phyloP scores from a whole-genome alignment of 1,140 invertebrate species.

The Hypsibius dujardini region DNA sequence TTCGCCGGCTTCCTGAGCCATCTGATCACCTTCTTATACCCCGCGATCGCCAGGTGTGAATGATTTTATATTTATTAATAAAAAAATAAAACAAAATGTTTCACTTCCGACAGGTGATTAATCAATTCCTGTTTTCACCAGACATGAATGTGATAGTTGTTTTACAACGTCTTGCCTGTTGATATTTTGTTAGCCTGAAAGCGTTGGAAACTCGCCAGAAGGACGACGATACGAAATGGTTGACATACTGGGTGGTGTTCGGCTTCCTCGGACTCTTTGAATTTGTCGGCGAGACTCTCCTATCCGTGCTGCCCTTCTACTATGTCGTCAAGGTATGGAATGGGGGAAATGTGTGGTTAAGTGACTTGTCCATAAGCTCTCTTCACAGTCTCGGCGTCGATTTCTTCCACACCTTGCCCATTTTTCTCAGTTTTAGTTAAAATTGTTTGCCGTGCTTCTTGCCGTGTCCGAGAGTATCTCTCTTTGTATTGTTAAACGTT shows the following conservation, averaged over 20 bases:
- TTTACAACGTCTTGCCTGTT: slow-evolving; percentile 16
- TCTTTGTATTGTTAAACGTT: too few species aligned
- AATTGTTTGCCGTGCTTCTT: too few species aligned
- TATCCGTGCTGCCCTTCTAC: not conserved
- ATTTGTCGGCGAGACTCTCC: slow-evolving; percentile 21
- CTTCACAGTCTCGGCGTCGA: too few species aligned
- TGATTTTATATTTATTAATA: too few species aligned
- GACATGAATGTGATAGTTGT: not conserved
- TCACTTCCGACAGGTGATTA: not conserved
- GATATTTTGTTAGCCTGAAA: slow-evolving; percentile 33
- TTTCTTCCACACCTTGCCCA: too few species aligned
- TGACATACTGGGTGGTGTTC: slow-evolving; percentile 97
- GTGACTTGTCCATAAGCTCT: too few species aligned
- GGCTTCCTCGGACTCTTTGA: slow-evolving; percentile 76
- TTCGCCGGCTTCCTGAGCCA: slow-evolving; percentile 80
- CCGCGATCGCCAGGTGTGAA: slow-evolving; percentile 39
- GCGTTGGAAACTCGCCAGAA: slow-evolving; percentile 44
- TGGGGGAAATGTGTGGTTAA: too few species aligned
- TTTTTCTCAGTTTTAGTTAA: not conserved
- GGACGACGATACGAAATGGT: slow-evolving; percentile 85
- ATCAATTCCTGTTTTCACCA: not conserved
- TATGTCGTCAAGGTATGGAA: not conserved
- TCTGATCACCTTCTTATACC: slow-evolving; percentile 83
- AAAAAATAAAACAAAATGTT: not conserved
- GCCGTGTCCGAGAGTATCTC: too few species aligned